These are phyloP conservation scores for Leptocoma aspasia DNA, from an alignment of 2,113 vertebrate genomes.

Conservation along the genomic window DNA sequence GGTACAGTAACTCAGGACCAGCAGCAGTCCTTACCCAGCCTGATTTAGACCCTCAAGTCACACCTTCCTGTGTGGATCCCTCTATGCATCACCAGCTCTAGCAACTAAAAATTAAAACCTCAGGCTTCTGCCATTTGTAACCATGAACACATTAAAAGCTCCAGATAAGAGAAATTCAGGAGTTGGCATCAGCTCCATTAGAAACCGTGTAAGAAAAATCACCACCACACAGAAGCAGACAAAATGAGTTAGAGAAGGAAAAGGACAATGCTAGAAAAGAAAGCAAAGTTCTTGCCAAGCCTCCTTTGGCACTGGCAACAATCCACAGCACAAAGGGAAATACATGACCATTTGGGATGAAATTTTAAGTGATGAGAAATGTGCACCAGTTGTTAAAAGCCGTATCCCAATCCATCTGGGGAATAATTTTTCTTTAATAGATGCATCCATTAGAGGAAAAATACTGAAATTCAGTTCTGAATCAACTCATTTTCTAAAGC, in stretches of 20 bases:
- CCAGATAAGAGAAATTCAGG: neutral
- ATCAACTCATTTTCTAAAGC: neutral
- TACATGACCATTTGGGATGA: neutral
- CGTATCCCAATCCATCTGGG: neutral
- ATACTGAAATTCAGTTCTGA: neutral
- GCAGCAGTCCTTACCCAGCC: neutral
- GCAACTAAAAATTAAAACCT: neutral
- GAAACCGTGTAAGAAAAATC: neutral
- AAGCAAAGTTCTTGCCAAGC: neutral
- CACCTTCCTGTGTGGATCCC: neutral
- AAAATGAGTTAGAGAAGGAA: neutral
- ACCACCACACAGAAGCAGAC: neutral
- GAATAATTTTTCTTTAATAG: neutral
- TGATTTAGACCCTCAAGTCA: neutral
- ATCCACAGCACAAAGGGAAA: neutral
- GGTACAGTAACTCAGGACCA: neutral
- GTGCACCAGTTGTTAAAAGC: neutral
- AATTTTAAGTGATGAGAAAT: neutral
- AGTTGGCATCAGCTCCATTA: neutral
- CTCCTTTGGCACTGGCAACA: neutral
- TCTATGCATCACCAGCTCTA: neutral
- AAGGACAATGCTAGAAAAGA: neutral
- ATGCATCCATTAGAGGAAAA: neutral
- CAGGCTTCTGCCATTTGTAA: neutral
- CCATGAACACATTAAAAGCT: neutral